These are phyloP conservation scores for Eolophus roseicapilla DNA, from an alignment of 2,113 vertebrate genomes.

Conservation along the genomic window DNA sequence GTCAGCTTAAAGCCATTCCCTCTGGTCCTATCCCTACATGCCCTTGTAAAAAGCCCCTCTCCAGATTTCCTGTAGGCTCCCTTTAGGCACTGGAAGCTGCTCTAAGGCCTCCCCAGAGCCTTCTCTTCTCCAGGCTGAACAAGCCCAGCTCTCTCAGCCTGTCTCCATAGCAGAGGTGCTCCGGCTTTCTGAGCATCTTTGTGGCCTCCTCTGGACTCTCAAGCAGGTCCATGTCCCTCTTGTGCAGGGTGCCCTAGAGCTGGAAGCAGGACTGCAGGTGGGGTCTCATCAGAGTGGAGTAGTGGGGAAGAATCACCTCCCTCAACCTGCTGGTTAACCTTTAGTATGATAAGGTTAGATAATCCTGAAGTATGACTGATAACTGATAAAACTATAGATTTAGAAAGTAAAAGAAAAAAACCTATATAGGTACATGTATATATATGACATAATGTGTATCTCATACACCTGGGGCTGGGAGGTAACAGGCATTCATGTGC, in stretches of 20 bases:
- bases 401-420: neutral
- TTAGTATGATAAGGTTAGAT: neutral
- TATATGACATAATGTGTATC: accelerated
- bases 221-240: neutral
- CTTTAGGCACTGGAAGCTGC: neutral
- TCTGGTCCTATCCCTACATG: neutral
- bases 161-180: neutral
- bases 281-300: neutral
- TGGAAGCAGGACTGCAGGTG: neutral
- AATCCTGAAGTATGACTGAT: neutral
- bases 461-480: accelerated
- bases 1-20: neutral
- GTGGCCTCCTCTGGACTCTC: neutral
- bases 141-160: neutral
- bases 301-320: neutral
- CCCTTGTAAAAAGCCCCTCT: neutral
- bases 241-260: neutral
- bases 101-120: neutral
- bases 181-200: neutral
- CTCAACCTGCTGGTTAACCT: neutral
- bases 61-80: neutral
- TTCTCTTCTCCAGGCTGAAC: neutral
- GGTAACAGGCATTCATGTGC: accelerated
- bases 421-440: too few relatives aligned
- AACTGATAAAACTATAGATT: neutral